Evolutionary conservation across 2,797 vertebrate genomes (phyloP).

Genomic region (Hydrocynus forskahlii): DNA sequence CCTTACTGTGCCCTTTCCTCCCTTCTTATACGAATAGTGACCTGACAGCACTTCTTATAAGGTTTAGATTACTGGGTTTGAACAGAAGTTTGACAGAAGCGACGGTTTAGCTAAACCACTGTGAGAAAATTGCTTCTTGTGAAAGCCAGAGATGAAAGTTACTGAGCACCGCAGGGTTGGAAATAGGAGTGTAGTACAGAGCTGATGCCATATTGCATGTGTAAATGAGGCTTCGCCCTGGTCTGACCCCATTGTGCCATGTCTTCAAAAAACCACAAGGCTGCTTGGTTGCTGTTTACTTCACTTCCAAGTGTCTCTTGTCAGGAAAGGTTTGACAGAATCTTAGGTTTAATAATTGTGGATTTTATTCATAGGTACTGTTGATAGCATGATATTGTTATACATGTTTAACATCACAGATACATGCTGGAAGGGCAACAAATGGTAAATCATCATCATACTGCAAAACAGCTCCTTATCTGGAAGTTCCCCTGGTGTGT

Average conservation of each 20-base stretch:
- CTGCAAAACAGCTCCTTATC: too few relatives aligned
- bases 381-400: too few relatives aligned
- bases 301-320: neutral
- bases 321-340: neutral
- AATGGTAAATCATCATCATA: too few relatives aligned
- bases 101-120: neutral
- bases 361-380: too few relatives aligned
- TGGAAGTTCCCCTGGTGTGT: too few relatives aligned
- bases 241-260: conserved; percentile 48
- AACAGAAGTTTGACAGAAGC: neutral
- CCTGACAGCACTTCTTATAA: conserved; percentile 5
- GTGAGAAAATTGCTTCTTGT: conserved; percentile 29
- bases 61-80: neutral
- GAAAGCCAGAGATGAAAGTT: conserved; percentile 18
- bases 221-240: conserved; percentile 6
- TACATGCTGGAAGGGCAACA: too few relatives aligned
- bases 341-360: neutral
- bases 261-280: conserved; percentile 20
- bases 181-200: neutral
- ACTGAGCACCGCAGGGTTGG: conserved; percentile 3
- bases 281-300: conserved; percentile 19
- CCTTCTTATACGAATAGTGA: neutral
- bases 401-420: too few relatives aligned
- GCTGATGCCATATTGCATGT: conserved; percentile 7
- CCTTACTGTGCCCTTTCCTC: neutral